Base-by-base conservation (phyloP, 1,140 invertebrate species). In the Dreissena rostriformis region DNA sequence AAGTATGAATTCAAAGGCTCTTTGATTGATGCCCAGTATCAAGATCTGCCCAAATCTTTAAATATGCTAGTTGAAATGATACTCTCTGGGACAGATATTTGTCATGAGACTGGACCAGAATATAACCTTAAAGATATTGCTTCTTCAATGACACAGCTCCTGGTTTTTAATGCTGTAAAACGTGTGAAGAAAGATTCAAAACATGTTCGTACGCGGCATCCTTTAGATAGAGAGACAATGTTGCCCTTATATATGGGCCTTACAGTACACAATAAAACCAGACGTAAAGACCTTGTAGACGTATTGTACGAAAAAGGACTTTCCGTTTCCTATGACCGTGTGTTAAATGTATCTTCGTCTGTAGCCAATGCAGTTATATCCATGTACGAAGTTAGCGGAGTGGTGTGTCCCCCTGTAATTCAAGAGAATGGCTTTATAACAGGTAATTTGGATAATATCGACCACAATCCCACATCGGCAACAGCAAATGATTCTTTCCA, bases 241-340 rank as follows among this genome's bases (percentile, higher is more conserved):
- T 57, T 75, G 17, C 72, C 71, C 22, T 15, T 82, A 6, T 75
- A 67, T 55, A 49, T 82, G 14, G 80, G 71, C 19, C 24, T 82
- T 6, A 22, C 63, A 22, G 22, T 82, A 26, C 70, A 75, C 29
- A n/a, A 14, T 14, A 74, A 83, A 39, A 82, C 80, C 11, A 82
- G 71, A 75, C 74, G 53, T 28, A 39, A 53, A 22, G 61, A 72
- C 5, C 57, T 75, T 63, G 53, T 82, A 19, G 39, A 74, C 17
- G 22, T 29, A 52, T 52, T 82, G 57, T 52, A 82, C 29, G 52
- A 52, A 1, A 57, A 75, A 39, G 80, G 57, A 2, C 39, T 82
- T 8, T 66, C 70, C n/a, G 72, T 82, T 28, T 75, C 80, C 28
- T 82, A 82, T 68, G 63, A 74, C n/a, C 52, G 80, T 39, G 80